These are phyloP conservation scores for Corythaeola cristata DNA, from an alignment of 2,113 vertebrate genomes.

Conservation along the genomic window DNA sequence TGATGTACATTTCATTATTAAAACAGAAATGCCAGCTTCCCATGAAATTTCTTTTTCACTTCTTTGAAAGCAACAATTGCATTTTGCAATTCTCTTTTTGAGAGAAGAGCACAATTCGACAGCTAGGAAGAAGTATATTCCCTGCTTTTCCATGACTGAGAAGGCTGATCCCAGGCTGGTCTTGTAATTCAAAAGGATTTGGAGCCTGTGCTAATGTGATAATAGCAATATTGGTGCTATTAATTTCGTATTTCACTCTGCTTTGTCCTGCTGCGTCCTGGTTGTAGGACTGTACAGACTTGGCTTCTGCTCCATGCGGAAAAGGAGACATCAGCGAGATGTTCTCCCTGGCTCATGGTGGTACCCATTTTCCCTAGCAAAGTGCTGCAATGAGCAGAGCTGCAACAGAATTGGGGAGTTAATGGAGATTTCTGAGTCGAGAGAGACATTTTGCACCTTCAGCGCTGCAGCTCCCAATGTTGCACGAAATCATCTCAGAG, in stretches of 20 bases:
- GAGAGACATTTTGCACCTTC: not conserved
- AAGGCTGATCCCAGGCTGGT: not conserved
- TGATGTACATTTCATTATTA: not conserved
- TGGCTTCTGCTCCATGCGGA: not conserved
- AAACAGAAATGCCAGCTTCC: not conserved
- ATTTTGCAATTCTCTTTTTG: not conserved
- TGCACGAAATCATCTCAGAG: fast-evolving
- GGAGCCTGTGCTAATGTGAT: not conserved
- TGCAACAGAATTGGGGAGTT: not conserved
- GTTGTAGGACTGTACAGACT: not conserved
- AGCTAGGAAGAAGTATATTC: not conserved
- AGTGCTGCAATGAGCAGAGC: not conserved
- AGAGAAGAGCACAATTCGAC: not conserved
- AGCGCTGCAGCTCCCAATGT: not conserved
- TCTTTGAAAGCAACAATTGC: conserved; percentile 4
- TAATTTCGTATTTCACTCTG: not conserved
- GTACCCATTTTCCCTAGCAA: not conserved
- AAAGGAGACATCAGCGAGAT: not conserved
- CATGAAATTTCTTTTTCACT: not conserved
- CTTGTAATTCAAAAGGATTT: conserved; percentile 6
- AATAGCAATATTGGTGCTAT: not conserved
- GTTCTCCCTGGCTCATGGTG: not conserved
- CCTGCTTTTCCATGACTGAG: not conserved
- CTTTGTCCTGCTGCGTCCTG: not conserved
- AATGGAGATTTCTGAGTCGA: not conserved